These are phyloP conservation scores for Cyanistes caeruleus DNA, from an alignment of 2,113 vertebrate species.

Conservation along the genomic window DNA sequence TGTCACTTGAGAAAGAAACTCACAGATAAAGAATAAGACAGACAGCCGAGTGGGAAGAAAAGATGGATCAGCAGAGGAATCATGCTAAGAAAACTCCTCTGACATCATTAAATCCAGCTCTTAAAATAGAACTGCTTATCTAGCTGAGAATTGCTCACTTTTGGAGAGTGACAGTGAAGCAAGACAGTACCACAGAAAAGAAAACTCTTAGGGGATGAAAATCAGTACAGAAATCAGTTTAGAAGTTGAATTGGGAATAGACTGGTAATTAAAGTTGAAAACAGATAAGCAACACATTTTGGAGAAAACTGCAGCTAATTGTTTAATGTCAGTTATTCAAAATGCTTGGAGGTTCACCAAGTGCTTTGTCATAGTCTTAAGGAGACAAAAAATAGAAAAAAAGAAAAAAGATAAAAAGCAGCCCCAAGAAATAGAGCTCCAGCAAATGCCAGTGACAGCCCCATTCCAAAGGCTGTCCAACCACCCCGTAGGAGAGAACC, in stretches of 20 bases:
- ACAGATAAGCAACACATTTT: neutral
- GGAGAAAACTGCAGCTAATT: neutral
- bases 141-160: neutral
- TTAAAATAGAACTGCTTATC: constrained; percentile 46
- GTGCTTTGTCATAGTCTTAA: neutral
- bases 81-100: constrained; percentile 43
- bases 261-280: neutral
- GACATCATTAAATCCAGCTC: constrained; percentile 8
- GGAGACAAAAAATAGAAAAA: neutral
- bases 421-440: neutral
- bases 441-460: neutral
- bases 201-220: neutral
- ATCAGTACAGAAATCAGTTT: neutral
- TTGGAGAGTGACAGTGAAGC: neutral
- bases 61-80: constrained; percentile 44
- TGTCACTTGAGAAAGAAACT: constrained; percentile 23
- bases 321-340: neutral
- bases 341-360: neutral
- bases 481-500: neutral
- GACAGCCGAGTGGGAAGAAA: constrained; percentile 35
- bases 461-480: neutral
- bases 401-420: neutral
- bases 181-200: neutral
- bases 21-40: constrained; percentile 18
- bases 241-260: neutral